Conservation (phyloP, 2,888 invertebrate species). For the Drosophila colorata region DNA sequence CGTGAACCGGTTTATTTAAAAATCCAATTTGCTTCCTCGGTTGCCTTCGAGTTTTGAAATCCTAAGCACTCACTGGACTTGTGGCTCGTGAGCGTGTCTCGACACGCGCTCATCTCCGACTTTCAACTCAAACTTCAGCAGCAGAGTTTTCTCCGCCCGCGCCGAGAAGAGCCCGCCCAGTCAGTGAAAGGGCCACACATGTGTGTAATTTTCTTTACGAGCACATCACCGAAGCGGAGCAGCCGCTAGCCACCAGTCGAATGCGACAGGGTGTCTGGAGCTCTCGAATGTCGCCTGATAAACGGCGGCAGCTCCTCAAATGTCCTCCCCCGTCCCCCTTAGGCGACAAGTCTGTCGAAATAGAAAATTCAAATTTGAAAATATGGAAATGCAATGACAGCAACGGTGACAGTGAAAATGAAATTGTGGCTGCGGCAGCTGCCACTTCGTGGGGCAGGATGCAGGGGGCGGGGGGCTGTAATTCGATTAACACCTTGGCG, state of each 20-base stretch:
- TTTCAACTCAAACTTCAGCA: conserved; percentile 4
- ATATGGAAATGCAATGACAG: conserved; percentile 70
- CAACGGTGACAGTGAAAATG: conserved; percentile 37
- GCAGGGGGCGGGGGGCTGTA: conserved; percentile 46
- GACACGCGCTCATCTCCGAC: conserved; percentile 1
- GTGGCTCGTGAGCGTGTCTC: background rate
- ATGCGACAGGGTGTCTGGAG: background rate
- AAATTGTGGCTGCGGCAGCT: conserved; percentile 47
- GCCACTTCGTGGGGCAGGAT: conserved; percentile 17
- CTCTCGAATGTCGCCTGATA: conserved; percentile 6
- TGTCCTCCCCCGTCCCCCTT: background rate
- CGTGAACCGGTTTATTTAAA: too few species aligned
- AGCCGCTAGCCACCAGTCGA: conserved; percentile 28
- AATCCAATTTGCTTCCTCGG: too few species aligned
- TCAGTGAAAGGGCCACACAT: conserved; percentile 61
- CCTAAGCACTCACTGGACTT: too few species aligned
- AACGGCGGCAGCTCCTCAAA: conserved; percentile 48
- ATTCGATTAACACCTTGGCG: conserved; percentile 75
- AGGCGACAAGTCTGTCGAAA: conserved; percentile 45
- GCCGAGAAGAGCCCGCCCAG: background rate
- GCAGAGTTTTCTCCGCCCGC: too few species aligned
- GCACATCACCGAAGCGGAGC: conserved; percentile 14
- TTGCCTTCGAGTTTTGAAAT: too few species aligned
- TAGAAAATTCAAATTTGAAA: conserved; percentile 79
- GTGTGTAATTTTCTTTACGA: conserved; percentile 77